Base-by-base conservation (phyloP, 2,113 vertebrate species). In the Tympanuchus pallidicinctus region DNA sequence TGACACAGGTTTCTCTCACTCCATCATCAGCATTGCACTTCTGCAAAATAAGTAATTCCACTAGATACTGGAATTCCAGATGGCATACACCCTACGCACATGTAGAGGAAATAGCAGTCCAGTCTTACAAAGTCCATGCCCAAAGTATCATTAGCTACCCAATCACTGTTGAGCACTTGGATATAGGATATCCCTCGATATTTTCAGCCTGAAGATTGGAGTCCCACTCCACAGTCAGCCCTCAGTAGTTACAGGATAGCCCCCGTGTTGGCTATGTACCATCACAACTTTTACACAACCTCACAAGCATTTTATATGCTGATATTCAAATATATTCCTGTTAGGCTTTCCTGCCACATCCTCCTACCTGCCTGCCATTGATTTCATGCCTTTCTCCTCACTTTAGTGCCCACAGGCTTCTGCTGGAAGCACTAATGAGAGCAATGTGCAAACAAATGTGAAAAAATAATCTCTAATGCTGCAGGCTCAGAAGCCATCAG, bases 381-480 rank as follows among this genome's bases (percentile, higher is more conserved):
- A 66, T 92, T 95, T 59, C 0, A 1, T 93, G 92, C 83, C 92
- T 89, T 56, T 71, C 81, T 95, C 57, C 82, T 94, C 1, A 1
- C 61, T 84, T 86, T 15, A 47, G 82, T 88, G 89, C 76, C 69
- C 93, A 75, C 72, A 94, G 76, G 57, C 82, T 96, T 92, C 82
- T 92, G 76, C 70, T 89, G 82, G 88, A 95, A 92, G 90, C 57
- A 77, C 90, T 95, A 88, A 91, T 91, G 75, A 95, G 38, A 85
- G 89, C 85, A 96, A 88, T 67, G 80, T 82, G 69, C 92, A 95
- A 96, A 94, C 82, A 95, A 94, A 96, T 94, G 93, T 92, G 93
- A 94, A 97, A 97, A 97, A 94, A 94, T 95, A 74, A 94, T 95
- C 91, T 86, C 94, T 96, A 92, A 95, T 78, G 88, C 89, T 42